Base-by-base conservation (phyloP, 2,888 invertebrate species). In the Hypena proboscidalis region DNA sequence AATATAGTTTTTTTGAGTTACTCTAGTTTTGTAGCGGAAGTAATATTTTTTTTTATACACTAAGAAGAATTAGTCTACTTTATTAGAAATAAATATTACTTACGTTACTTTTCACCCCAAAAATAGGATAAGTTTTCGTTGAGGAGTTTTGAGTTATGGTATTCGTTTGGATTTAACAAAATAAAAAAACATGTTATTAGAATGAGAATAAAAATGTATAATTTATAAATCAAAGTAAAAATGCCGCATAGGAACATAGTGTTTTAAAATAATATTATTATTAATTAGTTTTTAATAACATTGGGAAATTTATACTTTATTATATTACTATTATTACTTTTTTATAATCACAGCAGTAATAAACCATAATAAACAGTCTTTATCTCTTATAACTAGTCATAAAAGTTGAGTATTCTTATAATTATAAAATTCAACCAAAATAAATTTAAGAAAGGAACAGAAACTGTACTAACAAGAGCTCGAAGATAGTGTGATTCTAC, bases 71-170 rank as follows among this genome's bases (percentile, higher is more conserved):
- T 38, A 30, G 22, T 30, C 13, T 38, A 38, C 38, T 38, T 38
- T 38, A 30, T 30, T 8, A 22, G 38, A 38, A 29, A 30, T 38
- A 22, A 20, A 38, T 21, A 38, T 29, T 29, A 38, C 13, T 38
- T 38, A 38, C 15, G 30, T 38, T 38, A 38, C 38, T 38, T 38
- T 38, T 38, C 38, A 38, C 20, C 29, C 14, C 38, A 27, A 38
- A 38, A n/a, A 27, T 38, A 30, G 10, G 38, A 38, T 38, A 14
- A 38, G 29, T 13, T 29, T 38, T 27, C 20, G 22, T 10, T 38
- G 26, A 13, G 15, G 13, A 25, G 7, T 35, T 35, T 35, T 35
- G 35, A 35, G 35, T 27, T 27, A 27, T 27, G 27, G 3, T 13
- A 27, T 13, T 27, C 11, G 27, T 27, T 11, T 27, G 11, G 11